Evolutionary conservation across 2,888 invertebrate species (phyloP).

Genomic region (Drosophila birchii): DNA sequence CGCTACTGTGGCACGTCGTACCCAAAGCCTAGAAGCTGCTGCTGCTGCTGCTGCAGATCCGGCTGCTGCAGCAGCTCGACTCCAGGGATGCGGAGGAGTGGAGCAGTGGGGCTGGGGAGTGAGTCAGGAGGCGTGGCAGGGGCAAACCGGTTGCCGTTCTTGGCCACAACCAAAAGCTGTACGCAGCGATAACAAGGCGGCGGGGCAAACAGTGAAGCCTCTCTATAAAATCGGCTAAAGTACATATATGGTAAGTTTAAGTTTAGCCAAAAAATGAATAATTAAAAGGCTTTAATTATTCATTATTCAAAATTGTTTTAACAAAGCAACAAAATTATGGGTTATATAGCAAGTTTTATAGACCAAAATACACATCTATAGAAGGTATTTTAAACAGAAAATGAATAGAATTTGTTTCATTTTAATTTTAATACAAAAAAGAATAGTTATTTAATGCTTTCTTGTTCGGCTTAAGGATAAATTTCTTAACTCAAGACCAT

Average conservation of each 20-base stretch:
- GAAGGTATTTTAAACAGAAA: not conserved
- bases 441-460: not conserved
- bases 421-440: not conserved
- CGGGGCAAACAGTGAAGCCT: constrained; percentile 28
- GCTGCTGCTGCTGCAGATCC: constrained; percentile 2
- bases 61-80: constrained; percentile 5
- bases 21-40: constrained; percentile 49
- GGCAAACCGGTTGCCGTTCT: constrained; percentile 40
- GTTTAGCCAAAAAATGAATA: not conserved
- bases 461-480: not conserved
- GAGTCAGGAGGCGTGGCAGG: constrained; percentile 17
- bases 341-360: not conserved
- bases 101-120: not conserved
- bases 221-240: not conserved
- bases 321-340: not conserved
- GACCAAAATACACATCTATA: not conserved
- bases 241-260: not conserved
- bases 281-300: not conserved
- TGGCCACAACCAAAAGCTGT: constrained; percentile 37
- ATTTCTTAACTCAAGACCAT: too few relatives aligned
- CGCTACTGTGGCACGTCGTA: constrained; percentile 75
- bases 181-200: constrained; percentile 30
- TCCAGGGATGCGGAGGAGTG: constrained; percentile 5
- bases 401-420: not conserved
- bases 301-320: not conserved